Evolutionary conservation across 2,888 invertebrate species (phyloP).

Genomic region (Thera britannica): DNA sequence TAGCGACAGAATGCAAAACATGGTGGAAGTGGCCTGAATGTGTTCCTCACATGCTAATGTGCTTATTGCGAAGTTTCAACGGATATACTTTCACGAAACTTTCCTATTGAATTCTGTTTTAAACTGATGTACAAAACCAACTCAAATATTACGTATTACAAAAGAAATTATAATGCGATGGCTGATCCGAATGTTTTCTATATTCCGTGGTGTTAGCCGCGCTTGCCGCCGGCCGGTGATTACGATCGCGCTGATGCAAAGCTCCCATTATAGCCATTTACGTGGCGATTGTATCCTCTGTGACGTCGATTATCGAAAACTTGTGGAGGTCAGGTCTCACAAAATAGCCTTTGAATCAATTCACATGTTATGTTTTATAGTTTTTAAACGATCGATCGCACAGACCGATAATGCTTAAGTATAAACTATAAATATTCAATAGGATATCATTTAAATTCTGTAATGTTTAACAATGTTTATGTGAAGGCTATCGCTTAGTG

Average conservation of each 20-base stretch:
- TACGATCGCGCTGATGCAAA: slow-evolving; percentile 64
- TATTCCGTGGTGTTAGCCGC: slow-evolving; percentile 22
- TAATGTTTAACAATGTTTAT: slow-evolving; percentile 57
- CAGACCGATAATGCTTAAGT: slow-evolving; percentile 45
- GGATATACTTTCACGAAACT: slow-evolving; percentile 4
- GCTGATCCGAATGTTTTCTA: slow-evolving; percentile 21
- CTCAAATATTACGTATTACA: not conserved
- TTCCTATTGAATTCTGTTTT: not conserved
- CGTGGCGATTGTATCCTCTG: slow-evolving; percentile 69
- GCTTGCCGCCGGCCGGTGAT: slow-evolving; percentile 49
- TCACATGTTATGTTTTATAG: slow-evolving; percentile 58
- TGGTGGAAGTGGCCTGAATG: slow-evolving; percentile 12
- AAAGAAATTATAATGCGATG: not conserved
- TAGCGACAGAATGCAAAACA: slow-evolving; percentile 9
- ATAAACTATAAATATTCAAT: slow-evolving; percentile 55
- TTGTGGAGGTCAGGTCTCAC: slow-evolving; percentile 67
- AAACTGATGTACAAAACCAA: not conserved
- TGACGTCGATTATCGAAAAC: slow-evolving; percentile 69
- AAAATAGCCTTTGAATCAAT: slow-evolving; percentile 59
- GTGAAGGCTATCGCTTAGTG: slow-evolving; percentile 63
- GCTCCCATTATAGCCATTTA: slow-evolving; percentile 70
- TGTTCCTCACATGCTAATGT: slow-evolving; percentile 2
- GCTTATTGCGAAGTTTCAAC: not conserved
- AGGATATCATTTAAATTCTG: slow-evolving; percentile 56
- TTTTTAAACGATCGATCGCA: slow-evolving; percentile 55